Percentiles rank a stretch among this genome's conserved stretches.
Conservation (phyloP, 2,113 vertebrate genomes). For the Notothenia rossii region DNA sequence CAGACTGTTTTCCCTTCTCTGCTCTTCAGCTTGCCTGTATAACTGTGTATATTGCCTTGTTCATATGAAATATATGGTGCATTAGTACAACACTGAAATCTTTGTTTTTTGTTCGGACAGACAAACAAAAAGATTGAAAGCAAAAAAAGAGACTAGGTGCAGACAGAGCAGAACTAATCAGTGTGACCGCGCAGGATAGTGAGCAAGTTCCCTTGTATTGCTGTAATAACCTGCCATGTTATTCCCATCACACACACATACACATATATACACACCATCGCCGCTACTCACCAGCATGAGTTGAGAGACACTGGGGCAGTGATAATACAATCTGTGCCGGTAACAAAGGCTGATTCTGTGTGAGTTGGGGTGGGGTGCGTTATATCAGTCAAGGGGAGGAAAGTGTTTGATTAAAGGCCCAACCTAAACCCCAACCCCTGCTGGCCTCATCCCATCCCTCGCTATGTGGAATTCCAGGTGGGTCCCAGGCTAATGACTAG, state of each 20-base stretch:
- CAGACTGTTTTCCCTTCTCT: conserved; percentile 62
- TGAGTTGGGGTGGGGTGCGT: conserved; percentile 46
- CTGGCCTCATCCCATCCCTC: conserved; percentile 61
- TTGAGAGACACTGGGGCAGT: conserved; percentile 27
- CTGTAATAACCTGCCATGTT: conserved; percentile 30
- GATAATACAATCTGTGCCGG: conserved; percentile 48
- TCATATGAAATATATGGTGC: conserved; percentile 84
- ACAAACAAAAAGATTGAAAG: conserved; percentile 15
- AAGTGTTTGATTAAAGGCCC: conserved; percentile 80
- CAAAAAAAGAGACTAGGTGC: conserved; percentile 25
- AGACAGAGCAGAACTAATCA: conserved; percentile 29
- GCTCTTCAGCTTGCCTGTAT: conserved; percentile 80
- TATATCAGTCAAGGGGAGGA: conserved; percentile 65
- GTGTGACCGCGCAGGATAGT: conserved; percentile 5
- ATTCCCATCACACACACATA: conserved; percentile 33
- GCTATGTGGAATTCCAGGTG: conserved; percentile 79
- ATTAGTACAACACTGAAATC: conserved; percentile 72
- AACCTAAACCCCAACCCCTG: conserved; percentile 65
- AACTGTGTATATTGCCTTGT: conserved; percentile 83
- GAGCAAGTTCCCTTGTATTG: conserved; percentile 23
- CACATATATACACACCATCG: neutral
- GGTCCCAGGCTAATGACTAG: conserved; percentile 80
- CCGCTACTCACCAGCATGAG: conserved; percentile 8
- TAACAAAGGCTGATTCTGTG: conserved; percentile 73
- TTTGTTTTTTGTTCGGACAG: conserved; percentile 57